Conservation (phyloP, 2,113 vertebrate genomes). For the rat (Rattus norvegicus) region GRCr8 NC_086025.1:25687001-25687500, state of each 20-base stretch:
- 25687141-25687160: background rate
- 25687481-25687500: background rate
- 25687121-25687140: too few species aligned
- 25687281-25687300: background rate
- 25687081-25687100: background rate
- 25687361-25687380: constrained; percentile 4
- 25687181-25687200: background rate
- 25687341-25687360: constrained; percentile 21
- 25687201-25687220: background rate
- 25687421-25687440: background rate
- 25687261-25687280: background rate
- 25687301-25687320: background rate
- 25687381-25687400: background rate
- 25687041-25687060: background rate
- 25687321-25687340: constrained; percentile 1
- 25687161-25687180: background rate
- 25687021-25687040: too few species aligned
- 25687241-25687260: background rate
- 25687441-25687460: background rate
- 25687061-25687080: background rate
- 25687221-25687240: background rate
- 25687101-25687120: background rate
- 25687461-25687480: background rate
- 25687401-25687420: background rate
- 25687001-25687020: background rate